A percentile compares a stretch with the other conserved stretches of the same genome.
These are phyloP conservation scores for Penaeus vannamei DNA, from an alignment of 1,140 invertebrate genomes.

Conservation along the genomic window DNA sequence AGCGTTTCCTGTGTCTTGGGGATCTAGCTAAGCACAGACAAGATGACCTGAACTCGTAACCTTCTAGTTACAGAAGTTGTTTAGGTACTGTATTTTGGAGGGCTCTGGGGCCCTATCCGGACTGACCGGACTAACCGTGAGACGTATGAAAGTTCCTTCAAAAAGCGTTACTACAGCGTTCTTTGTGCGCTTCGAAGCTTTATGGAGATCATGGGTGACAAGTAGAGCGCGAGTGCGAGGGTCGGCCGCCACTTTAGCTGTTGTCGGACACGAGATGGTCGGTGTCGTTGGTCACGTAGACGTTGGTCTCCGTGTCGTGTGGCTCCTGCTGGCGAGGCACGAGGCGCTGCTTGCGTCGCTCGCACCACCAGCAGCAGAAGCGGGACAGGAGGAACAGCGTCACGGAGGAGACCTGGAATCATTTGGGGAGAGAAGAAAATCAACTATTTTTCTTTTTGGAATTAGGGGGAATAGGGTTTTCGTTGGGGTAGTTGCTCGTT, in stretches of 20 bases:
- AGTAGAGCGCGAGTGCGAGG: neutral
- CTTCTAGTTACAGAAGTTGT: too few species aligned
- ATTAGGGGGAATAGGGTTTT: neutral
- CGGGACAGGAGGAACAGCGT: conserved; percentile 60
- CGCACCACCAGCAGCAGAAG: conserved; percentile 65
- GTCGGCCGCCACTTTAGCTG: conserved; percentile 38
- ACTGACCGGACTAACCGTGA: too few species aligned
- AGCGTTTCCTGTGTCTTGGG: too few species aligned
- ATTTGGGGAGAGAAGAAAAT: neutral
- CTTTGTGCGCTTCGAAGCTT: neutral
- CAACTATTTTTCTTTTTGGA: neutral
- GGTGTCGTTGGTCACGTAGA: conserved; percentile 64
- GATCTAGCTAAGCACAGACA: too few species aligned
- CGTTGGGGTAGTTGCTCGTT: too few species aligned
- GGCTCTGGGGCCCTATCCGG: too few species aligned
- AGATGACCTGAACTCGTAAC: too few species aligned
- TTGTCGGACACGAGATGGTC: conserved; percentile 63
- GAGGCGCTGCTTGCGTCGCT: conserved; percentile 55
- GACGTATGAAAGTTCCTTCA: too few species aligned
- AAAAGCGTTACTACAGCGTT: neutral
- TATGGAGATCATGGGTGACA: conserved; percentile 20
- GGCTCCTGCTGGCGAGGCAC: conserved; percentile 55
- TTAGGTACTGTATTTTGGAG: too few species aligned
- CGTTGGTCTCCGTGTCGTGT: conserved; percentile 59
- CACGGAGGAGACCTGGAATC: conserved; percentile 57